These are phyloP conservation scores for Meiosimyza decipiens DNA, from an alignment of 2,888 invertebrate genomes.

Conservation along the genomic window DNA sequence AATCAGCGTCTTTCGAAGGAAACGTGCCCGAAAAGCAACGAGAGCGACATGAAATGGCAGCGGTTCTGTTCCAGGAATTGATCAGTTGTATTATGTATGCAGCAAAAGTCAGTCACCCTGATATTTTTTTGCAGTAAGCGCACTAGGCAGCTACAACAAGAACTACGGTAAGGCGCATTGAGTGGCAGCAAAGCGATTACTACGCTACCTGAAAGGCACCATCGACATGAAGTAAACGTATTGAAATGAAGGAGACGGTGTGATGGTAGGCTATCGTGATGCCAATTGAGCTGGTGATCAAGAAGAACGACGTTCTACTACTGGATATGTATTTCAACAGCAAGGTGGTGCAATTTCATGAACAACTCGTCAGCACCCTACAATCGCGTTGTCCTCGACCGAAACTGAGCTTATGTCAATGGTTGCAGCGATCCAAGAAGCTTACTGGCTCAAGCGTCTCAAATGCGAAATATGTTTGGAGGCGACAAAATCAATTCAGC, in stretches of 20 bases:
- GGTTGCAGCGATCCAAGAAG: constrained; percentile 36
- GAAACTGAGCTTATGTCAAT: constrained; percentile 28
- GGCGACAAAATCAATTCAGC: constrained; percentile 35
- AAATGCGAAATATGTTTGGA: constrained; percentile 35
- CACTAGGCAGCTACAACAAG: constrained; percentile 38
- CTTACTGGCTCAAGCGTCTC: constrained; percentile 39
- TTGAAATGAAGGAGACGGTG: constrained; percentile 7
- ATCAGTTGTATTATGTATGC: constrained; percentile 33
- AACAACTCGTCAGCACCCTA: constrained; percentile 24
- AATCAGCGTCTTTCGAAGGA: background rate
- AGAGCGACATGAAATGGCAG: background rate
- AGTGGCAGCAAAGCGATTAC: constrained; percentile 45
- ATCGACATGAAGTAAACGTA: constrained; percentile 32
- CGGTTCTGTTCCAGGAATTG: background rate
- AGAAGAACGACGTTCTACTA: constrained; percentile 27
- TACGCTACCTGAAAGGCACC: constrained; percentile 50
- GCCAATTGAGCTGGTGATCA: constrained; percentile 24
- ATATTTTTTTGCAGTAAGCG: constrained; percentile 34
- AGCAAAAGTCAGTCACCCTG: constrained; percentile 20
- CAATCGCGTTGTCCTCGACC: constrained; percentile 16
- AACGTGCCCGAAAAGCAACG: too few relatives aligned
- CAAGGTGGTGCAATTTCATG: constrained; percentile 31
- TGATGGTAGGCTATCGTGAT: constrained; percentile 14
- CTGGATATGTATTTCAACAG: constrained; percentile 11
- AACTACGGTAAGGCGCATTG: constrained; percentile 42